Percentiles rank a stretch among this genome's conserved stretches.
These are phyloP conservation scores for Myiotriccus ornatus DNA, from an alignment of 2,797 vertebrate species.

Conservation along the genomic window DNA sequence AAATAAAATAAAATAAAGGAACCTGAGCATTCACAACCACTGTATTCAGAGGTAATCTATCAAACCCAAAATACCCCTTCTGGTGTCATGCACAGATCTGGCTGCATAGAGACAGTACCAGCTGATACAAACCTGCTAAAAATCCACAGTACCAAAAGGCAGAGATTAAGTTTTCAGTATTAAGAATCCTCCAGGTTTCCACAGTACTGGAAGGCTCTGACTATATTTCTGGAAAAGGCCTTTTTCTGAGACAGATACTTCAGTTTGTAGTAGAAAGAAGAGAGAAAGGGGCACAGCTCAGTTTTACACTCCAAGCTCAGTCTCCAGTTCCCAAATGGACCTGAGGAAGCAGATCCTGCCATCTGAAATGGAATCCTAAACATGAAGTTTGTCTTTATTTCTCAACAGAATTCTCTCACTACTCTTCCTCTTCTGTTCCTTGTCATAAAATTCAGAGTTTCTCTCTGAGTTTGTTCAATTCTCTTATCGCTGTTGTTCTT, in stretches of 20 bases:
- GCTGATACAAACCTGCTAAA: neutral
- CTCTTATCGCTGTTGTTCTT: neutral
- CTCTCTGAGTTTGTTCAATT: neutral
- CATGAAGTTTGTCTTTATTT: neutral
- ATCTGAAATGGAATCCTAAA: neutral
- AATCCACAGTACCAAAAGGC: neutral
- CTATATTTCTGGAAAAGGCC: neutral
- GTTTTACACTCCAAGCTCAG: neutral
- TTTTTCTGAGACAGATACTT: neutral
- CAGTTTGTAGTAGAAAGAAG: neutral
- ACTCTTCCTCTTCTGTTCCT: neutral
- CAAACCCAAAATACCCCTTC: neutral
- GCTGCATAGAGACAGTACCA: neutral
- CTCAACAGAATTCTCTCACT: neutral
- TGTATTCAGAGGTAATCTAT: neutral
- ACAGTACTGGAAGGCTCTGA: fast-evolving
- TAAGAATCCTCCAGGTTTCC: neutral
- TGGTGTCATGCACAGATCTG: neutral
- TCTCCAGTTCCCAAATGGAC: neutral
- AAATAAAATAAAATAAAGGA: neutral
- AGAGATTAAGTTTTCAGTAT: neutral
- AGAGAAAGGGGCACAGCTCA: neutral
- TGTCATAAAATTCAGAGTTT: neutral
- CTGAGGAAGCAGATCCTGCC: neutral
- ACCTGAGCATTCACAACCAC: neutral